Conservation (phyloP, 2,888 invertebrate species). For the Rotaria sp. region DNA sequence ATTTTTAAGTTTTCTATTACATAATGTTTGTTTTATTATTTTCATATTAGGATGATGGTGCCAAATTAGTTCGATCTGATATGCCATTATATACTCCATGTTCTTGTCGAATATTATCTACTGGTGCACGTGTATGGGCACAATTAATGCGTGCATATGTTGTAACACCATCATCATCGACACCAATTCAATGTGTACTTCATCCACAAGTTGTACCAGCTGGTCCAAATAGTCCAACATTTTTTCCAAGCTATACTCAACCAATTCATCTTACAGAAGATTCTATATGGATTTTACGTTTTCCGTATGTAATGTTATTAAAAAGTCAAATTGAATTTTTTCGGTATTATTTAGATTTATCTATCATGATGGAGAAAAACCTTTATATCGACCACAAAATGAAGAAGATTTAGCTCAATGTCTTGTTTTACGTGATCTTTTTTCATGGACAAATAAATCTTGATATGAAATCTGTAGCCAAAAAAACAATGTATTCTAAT, state of each 20-base stretch:
- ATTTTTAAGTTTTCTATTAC: background rate
- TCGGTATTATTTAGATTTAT: background rate
- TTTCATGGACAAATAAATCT: constrained; percentile 31
- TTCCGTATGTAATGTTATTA: background rate
- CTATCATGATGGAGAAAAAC: constrained; percentile 35
- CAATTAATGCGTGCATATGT: constrained; percentile 37
- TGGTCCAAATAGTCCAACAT: constrained; percentile 31
- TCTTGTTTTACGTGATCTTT: constrained; percentile 35
- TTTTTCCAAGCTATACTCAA: constrained; percentile 34
- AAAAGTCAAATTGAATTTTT: no score
- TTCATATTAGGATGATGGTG: constrained; percentile 32
- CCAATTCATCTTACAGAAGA: constrained; percentile 31
- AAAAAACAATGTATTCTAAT: background rate
- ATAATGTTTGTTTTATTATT: background rate
- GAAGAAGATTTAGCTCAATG: constrained; percentile 37
- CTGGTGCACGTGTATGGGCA: constrained; percentile 34
- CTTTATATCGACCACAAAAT: constrained; percentile 35
- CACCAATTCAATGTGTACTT: constrained; percentile 13
- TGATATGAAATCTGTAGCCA: background rate
- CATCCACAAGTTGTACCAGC: constrained; percentile 35
- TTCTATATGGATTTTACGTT: constrained; percentile 35
- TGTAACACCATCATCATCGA: constrained; percentile 6
- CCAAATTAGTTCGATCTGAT: constrained; percentile 36
- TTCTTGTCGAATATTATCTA: constrained; percentile 35
- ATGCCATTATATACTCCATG: constrained; percentile 41